Percentiles rank a stretch among this genome's conserved stretches.
These are phyloP conservation scores for Cordylochernes scorpioides DNA, from an alignment of 2,888 invertebrate species.

Conservation along the genomic window DNA sequence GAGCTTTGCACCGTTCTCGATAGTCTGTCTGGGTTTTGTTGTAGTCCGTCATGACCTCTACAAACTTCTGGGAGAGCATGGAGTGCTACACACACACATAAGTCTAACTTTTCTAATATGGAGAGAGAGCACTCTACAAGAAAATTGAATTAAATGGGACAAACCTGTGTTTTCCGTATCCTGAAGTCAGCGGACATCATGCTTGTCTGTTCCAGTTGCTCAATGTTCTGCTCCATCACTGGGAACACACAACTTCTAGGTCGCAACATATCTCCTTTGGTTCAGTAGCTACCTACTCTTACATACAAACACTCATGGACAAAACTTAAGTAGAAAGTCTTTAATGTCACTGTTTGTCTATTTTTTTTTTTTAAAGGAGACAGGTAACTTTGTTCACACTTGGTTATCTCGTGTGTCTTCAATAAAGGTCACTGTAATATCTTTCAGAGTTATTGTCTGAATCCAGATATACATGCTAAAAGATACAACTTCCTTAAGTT, in stretches of 20 bases:
- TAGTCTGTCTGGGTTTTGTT: constrained; percentile 99
- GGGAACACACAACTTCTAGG: constrained; percentile 21
- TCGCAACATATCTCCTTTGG: no score
- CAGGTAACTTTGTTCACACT: no score
- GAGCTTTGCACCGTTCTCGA: constrained; percentile 92
- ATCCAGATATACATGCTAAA: no score
- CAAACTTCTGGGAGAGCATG: constrained; percentile 92
- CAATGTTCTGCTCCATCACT: constrained; percentile 98
- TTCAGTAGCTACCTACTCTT: no score
- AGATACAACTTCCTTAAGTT: no score
- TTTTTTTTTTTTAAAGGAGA: no score
- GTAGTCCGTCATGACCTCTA: constrained; percentile 99
- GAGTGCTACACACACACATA: constrained; percentile 45
- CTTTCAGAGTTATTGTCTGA: no score
- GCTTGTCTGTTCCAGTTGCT: constrained; percentile 93
- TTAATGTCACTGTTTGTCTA: no score
- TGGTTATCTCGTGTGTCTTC: no score
- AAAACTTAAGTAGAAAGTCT: no score
- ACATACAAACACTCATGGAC: no score
- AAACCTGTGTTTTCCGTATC: constrained; percentile 69
- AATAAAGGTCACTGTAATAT: no score
- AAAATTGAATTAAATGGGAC: background rate
- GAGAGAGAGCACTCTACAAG: background rate
- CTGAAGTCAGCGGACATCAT: constrained; percentile 93
- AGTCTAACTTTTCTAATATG: background rate